Evolutionary conservation across 2,888 invertebrate species (phyloP), one percentile per base, ranked within the genome.

Genomic region (Pristionchus maxplancki): DNA sequence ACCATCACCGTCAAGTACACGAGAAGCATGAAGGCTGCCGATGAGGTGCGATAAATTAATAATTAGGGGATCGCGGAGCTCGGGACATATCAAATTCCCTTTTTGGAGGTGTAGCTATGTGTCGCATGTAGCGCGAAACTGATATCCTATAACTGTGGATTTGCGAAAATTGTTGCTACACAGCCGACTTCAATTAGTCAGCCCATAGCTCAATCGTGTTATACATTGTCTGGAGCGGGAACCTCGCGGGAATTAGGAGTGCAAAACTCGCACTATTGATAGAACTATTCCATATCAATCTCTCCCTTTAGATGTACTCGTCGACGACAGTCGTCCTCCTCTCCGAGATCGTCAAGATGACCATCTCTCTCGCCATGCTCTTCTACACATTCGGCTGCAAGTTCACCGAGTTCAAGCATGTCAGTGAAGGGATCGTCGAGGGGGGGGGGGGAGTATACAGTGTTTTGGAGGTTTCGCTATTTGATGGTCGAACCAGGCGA

Each of bases 1-100:
- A 94, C 95, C 53, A 88, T 95, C 40, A 91, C 92, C 17, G 93
- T 95, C 62, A 91, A 94, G 44, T 94, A 93, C 87, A 94, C 94
- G 28, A 86, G 94, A n/a, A 93, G 93, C 50, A 92, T 90, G 28
- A 92, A 92, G 24, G 88, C 91, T 6, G 85, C 89, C 0, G 91
- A 92, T 40, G 82, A 91, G 88, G 93, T 94, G 40, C 40, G 82
- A 89, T 34, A 53, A 34, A 24, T 3, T 4, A 15, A 34, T 24
- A 15, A 34, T n/a, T n/a, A 37, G 48, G 37, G 64, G 64, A 37
- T 71, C 34, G 6, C 62, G 62, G n/a, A n/a, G n/a, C n/a, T n/a
- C n/a, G 31, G 82, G 53, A 31, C 37, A 37, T 62, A 20, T n/a
- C n/a, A n/a, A n/a, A n/a, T n/a, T n/a, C n/a, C n/a, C n/a, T n/a